Evolutionary conservation across 1,140 invertebrate species (phyloP).

Genomic region (Sarcophaga peregrina): DNA sequence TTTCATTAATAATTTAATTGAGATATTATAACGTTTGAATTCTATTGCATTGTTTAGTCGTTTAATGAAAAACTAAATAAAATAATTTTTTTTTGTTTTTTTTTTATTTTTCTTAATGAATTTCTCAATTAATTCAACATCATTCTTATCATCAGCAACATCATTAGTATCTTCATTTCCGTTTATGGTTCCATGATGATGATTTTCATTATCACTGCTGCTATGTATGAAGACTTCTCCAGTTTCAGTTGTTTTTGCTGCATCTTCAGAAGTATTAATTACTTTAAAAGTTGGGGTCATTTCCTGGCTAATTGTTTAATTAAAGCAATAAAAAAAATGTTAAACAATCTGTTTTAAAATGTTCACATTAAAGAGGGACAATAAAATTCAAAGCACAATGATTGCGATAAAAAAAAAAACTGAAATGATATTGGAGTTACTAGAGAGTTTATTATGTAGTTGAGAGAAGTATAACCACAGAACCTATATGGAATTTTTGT

Average conservation of each 20-base stretch:
- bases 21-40: no score
- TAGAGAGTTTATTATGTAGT: no score
- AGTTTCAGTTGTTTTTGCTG: background rate
- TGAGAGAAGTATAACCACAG: no score
- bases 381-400: background rate
- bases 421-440: no score
- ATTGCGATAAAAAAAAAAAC: background rate
- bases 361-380: background rate
- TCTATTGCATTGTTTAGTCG: no score
- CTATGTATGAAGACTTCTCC: background rate
- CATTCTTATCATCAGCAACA: no score
- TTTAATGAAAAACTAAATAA: no score
- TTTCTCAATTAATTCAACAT: no score
- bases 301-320: conserved; percentile 46
- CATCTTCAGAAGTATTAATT: background rate
- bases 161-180: conserved; percentile 11
- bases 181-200: background rate
- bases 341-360: conserved; percentile 9
- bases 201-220: background rate
- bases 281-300: conserved; percentile 44
- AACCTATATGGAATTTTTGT: no score
- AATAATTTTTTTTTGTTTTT: no score
- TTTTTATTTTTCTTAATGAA: no score
- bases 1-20: no score
- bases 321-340: background rate